Percentiles rank a stretch among this genome's conserved stretches.
phyloP scores from a whole-genome alignment of 2,113 vertebrate species.

The Misgurnus anguillicaudatus region DNA sequence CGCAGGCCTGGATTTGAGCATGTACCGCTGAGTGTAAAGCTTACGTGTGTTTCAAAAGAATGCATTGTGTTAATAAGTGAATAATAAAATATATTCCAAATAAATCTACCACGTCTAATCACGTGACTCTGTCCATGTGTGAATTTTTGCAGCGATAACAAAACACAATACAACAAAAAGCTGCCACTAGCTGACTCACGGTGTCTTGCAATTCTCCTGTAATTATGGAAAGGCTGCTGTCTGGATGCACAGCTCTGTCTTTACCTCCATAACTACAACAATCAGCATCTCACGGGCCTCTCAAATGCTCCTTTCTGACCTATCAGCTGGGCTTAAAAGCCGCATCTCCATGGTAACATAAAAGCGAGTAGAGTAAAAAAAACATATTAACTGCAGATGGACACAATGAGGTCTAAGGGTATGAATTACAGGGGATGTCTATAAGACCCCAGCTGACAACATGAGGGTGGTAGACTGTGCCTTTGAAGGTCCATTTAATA shows the following conservation, averaged over 20 bases:
- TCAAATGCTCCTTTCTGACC: conserved; percentile 28
- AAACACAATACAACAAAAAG: not conserved
- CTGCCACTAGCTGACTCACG: conserved; percentile 20
- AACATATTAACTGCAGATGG: conserved; percentile 39
- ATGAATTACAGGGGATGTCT: conserved; percentile 35
- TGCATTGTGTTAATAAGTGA: not conserved
- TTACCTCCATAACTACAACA: conserved; percentile 29
- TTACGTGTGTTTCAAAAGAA: conserved; percentile 2
- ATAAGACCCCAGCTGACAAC: conserved; percentile 15
- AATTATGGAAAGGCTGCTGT: conserved; percentile 13
- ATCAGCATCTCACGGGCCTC: conserved; percentile 22
- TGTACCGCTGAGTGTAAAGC: not conserved
- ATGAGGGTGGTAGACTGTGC: not conserved
- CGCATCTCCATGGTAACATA: conserved; percentile 34
- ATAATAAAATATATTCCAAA: not conserved
- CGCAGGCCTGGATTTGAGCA: not conserved
- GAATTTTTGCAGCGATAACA: not conserved
- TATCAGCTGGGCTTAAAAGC: conserved; percentile 29
- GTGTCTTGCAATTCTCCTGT: conserved; percentile 12
- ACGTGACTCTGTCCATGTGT: not conserved
- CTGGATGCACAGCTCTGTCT: conserved; percentile 5
- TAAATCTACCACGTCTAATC: conserved; percentile 4
- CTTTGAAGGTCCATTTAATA: conserved; percentile 4
- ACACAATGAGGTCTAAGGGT: conserved; percentile 41
- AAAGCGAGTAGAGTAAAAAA: conserved; percentile 29